These are phyloP conservation scores for Harpagus bidentatus DNA, from an alignment of 2,113 vertebrate species.

Conservation along the genomic window DNA sequence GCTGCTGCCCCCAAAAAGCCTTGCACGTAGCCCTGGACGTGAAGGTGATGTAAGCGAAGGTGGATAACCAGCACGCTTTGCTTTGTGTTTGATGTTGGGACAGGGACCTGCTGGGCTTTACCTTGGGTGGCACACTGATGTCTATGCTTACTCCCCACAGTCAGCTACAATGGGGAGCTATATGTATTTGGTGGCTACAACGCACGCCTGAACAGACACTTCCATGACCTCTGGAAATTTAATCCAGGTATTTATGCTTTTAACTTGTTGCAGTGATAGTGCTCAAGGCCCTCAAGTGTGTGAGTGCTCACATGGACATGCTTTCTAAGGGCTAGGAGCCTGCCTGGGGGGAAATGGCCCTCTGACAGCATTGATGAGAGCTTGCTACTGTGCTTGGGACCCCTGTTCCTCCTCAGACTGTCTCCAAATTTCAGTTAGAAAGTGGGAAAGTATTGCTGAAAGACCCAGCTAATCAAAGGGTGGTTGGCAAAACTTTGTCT, in stretches of 20 bases:
- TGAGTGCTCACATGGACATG: background rate
- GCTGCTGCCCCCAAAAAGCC: background rate
- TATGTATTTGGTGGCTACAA: conserved; percentile 99
- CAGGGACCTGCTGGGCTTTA: background rate
- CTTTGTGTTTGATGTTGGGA: background rate
- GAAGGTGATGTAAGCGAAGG: background rate
- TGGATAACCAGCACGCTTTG: background rate
- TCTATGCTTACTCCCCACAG: conserved; percentile 64
- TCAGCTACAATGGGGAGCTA: conserved; percentile 91
- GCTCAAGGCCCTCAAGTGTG: background rate
- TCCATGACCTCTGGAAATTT: conserved; percentile 98
- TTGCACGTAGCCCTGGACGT: rapidly evolving
- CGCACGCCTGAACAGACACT: conserved; percentile 92
- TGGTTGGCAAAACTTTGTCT: background rate
- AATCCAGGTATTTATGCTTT: conserved; percentile 84
- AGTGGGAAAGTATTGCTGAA: background rate
- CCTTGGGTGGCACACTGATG: background rate
- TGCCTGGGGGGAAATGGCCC: background rate
- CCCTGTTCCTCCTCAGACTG: background rate
- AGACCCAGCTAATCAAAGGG: background rate
- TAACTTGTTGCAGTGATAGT: background rate
- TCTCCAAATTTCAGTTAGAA: background rate
- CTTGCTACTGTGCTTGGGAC: background rate
- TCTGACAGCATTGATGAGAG: background rate
- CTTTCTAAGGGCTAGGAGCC: background rate